These are phyloP conservation scores for Drosophila paranaensis DNA, from an alignment of 2,888 invertebrate species.

Conservation along the genomic window DNA sequence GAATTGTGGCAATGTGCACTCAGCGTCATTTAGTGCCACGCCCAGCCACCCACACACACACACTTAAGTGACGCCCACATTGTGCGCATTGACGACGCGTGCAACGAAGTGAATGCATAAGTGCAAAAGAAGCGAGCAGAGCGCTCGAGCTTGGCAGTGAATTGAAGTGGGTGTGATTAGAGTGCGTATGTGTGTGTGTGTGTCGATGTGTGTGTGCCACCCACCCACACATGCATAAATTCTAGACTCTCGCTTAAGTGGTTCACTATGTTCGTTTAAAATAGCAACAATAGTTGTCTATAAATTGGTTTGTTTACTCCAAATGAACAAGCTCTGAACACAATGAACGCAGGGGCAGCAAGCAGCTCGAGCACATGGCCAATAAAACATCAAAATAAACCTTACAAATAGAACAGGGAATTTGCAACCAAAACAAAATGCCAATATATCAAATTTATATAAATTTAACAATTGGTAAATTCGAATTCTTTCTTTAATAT, in stretches of 20 bases:
- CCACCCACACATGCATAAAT: conserved; percentile 3
- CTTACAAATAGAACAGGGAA: neutral
- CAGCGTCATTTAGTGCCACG: conserved; percentile 69
- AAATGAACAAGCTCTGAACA: conserved; percentile 38
- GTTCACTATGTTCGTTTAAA: conserved; percentile 35
- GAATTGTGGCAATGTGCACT: conserved; percentile 74
- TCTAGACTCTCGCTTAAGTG: conserved; percentile 36
- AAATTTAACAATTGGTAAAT: too few species aligned
- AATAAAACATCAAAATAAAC: neutral
- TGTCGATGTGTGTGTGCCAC: conserved; percentile 17
- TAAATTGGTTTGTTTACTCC: conserved; percentile 56
- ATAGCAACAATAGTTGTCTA: conserved; percentile 44
- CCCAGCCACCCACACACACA: conserved; percentile 15
- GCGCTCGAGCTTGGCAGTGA: conserved; percentile 29
- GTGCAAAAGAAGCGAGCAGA: conserved; percentile 15
- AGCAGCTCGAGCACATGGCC: neutral
- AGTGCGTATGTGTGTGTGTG: conserved; percentile 40
- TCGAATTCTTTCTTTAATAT: too few species aligned
- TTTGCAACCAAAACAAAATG: neutral
- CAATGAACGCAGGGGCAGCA: conserved; percentile 10
- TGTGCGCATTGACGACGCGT: conserved; percentile 60
- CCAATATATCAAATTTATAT: neutral
- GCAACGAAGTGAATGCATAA: conserved; percentile 57
- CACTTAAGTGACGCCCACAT: conserved; percentile 38
- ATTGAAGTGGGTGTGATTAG: conserved; percentile 58